A percentile compares a stretch with the other conserved stretches of the same genome.
Conservation (phyloP, 2,797 vertebrate species). For the Emydoidea blandingii region DNA sequence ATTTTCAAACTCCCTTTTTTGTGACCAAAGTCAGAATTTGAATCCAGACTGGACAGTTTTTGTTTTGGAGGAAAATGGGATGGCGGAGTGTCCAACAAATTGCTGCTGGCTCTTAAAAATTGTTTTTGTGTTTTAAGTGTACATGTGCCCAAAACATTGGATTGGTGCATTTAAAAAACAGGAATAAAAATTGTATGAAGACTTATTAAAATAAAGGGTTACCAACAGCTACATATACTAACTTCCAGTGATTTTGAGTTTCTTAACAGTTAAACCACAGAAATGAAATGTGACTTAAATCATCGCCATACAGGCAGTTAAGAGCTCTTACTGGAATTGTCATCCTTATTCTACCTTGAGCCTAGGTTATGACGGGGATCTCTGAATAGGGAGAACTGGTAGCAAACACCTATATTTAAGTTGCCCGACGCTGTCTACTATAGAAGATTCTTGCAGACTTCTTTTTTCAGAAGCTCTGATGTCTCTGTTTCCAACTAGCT, state of each 20-base stretch:
- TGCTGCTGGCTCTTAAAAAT: neutral
- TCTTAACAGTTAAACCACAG: neutral
- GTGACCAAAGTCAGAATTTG: neutral
- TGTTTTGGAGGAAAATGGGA: neutral
- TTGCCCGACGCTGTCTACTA: neutral
- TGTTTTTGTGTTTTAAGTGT: neutral
- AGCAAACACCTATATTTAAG: neutral
- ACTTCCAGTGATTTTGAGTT: neutral
- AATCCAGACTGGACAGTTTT: neutral
- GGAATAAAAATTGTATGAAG: neutral
- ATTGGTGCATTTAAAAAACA: neutral
- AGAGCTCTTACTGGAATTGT: neutral
- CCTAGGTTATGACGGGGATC: neutral
- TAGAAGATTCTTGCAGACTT: too few relatives aligned
- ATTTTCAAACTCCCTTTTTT: neutral
- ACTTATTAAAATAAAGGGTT: neutral
- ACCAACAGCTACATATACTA: neutral
- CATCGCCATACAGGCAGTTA: neutral
- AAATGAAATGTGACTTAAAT: neutral
- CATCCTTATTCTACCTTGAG: neutral
- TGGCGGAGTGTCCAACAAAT: neutral
- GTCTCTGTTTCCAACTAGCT: neutral
- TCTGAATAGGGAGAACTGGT: neutral
- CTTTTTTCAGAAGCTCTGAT: neutral
- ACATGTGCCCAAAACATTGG: neutral